Evolutionary conservation across 2,113 vertebrate species (phyloP), one percentile per base, ranked within the genome.

Genomic region (Collichthys lucidus): DNA sequence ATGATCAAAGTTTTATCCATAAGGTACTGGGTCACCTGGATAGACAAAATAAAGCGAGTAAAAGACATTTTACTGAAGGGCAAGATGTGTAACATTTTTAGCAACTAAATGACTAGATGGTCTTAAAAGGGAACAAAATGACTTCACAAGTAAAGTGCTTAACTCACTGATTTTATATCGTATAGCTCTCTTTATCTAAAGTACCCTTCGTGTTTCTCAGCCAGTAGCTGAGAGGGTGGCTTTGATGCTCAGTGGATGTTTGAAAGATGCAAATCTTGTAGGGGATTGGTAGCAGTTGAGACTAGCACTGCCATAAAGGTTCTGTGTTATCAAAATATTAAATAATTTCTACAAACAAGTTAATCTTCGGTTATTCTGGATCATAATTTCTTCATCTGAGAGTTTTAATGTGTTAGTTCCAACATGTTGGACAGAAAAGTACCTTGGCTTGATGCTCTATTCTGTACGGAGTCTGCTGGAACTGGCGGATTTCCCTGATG

Each of bases 401-500:
- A 63, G 35, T n/a, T 66, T 49, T 14, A 20, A 62, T 68, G 2
- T 9, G 63, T 49, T 40, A 42, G 20, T 7, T 3, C 8, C 7
- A 52, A 24, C 11, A 7, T 35, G 14, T 70, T 47, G 5, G 3
- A 59, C 0, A 22, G 31, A 44, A 11, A 53, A 11, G 91, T 96
- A 99, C 98, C 97, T 98, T 99, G 87, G 95, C 95, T 81, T 99
- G 98, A 88, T 97, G 97, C 77, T 99, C 97, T 88, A 99, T 99
- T 86, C 98, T 96, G 95, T 98, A 99, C 4, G 96, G 97, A 0
- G 97, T 98, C 95, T 99, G 98, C 95, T 99, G 98, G 91, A 99
- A 99, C 94, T 99, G 98, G 5, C 98, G 96, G 70, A 99, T 98
- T 92, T 99, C 98, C 91, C 98, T 95, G 93, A 99, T 98, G 86